These are phyloP conservation scores for Oncopodura yosiiana DNA, from an alignment of 1,140 invertebrate species.

Conservation along the genomic window DNA sequence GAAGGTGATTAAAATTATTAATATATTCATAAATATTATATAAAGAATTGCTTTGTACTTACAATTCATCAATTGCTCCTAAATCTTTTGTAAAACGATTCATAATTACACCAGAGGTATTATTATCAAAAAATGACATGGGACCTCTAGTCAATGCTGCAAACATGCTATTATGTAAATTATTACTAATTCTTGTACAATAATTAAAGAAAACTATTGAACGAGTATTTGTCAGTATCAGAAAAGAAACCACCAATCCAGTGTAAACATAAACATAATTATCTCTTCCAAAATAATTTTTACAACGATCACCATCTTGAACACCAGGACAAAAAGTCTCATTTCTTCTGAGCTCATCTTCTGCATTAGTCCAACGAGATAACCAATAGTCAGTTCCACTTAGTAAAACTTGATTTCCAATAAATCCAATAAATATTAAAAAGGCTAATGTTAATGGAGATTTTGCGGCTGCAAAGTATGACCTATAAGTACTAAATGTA, in stretches of 20 bases:
- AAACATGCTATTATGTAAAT: constrained; percentile 14
- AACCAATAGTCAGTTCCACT: constrained; percentile 8
- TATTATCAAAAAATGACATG: constrained; percentile 6
- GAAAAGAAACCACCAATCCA: neutral
- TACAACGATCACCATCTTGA: neutral
- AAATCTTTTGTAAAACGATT: constrained; percentile 39
- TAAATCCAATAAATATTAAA: constrained; percentile 7
- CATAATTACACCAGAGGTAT: constrained; percentile 29
- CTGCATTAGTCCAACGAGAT: constrained; percentile 1
- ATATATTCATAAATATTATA: constrained; percentile 15
- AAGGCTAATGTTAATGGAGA: neutral
- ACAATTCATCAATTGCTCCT: constrained; percentile 49
- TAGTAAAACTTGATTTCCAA: neutral
- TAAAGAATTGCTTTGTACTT: neutral
- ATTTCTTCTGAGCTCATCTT: constrained; percentile 1
- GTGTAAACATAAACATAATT: neutral
- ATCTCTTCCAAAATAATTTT: neutral
- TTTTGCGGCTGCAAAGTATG: constrained; percentile 9
- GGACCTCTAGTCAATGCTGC: neutral
- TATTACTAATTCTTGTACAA: constrained; percentile 7
- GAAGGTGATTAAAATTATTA: constrained; percentile 7
- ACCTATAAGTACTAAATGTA: constrained; percentile 11
- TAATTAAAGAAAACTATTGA: neutral
- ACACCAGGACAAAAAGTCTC: neutral
- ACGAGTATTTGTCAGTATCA: neutral